Percentiles rank a stretch among this genome's conserved stretches.
Evolutionary conservation across 2,113 vertebrate species (phyloP).

Genomic region (Hiodon tergisus): DNA sequence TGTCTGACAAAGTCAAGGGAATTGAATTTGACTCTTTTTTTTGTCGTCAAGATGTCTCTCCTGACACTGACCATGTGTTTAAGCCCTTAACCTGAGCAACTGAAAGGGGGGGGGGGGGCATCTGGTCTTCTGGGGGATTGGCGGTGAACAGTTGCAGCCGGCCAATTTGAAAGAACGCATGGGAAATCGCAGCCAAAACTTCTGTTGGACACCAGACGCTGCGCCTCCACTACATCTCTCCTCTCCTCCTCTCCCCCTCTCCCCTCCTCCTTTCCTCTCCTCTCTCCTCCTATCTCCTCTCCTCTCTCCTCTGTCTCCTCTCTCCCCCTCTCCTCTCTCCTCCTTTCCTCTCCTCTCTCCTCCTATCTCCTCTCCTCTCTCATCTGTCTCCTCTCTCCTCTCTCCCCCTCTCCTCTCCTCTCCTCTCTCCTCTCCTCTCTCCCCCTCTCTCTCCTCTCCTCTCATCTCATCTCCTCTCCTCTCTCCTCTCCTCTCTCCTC

Average conservation of each 20-base stretch:
- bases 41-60: conserved; percentile 5
- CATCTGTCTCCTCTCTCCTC: neutral
- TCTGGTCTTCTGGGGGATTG: neutral
- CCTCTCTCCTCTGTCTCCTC: neutral
- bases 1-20: neutral
- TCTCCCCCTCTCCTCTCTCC: no score
- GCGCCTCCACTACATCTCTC: neutral
- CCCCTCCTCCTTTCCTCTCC: neutral
- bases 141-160: neutral
- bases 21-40: neutral
- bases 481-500: neutral
- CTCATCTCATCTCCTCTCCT: neutral
- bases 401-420: neutral
- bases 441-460: neutral
- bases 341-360: no score
- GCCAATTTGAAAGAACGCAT: no score
- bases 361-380: neutral
- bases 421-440: neutral
- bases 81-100: conserved; percentile 5
- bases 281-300: no score
- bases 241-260: neutral
- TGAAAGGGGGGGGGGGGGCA: conserved; percentile 5
- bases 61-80: conserved; percentile 8
- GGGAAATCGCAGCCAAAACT: no score
- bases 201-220: no score